Base-by-base conservation (phyloP, 2,113 vertebrate species). In the Mustela nigripes region DNA sequence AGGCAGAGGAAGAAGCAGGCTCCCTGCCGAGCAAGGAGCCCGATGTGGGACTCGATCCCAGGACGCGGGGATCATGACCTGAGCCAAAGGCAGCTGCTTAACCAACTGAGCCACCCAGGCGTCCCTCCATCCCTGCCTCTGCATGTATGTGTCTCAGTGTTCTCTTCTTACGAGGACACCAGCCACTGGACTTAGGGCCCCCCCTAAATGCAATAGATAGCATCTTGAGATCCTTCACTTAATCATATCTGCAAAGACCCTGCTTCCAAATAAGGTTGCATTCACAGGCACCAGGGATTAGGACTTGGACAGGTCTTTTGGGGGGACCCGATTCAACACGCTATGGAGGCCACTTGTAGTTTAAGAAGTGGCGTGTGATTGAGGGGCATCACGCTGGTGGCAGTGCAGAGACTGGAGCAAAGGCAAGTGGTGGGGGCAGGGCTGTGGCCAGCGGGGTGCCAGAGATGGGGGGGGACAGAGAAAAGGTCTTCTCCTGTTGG, bases 391-490 rank as follows among this genome's bases (percentile, higher is more conserved):
- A 0, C 0, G 9, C 42, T 12, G 88, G 69, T 14, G 8, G 56
- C 22, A 0, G 0, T 9, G 0, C 0, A 12, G 48, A 60, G 58
- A 18, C 7, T 3, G 3, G 19, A 19, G 33, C 50, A 42, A 53
- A 36, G 67, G 36, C 4, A 7, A 10, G 26, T 22, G 14, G 31
- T 4, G 24, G n/a, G 50, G 24, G 4, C 26, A 28, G n/a, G 26
- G 26, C 26, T 11, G 0, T 1, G 19, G 42, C 18, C 21, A n/a
- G 33, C 53, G 15, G 50, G 63, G 22, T 42, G 24, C 42, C 50
- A 8, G 93, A 58, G 84, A 21, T 7, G 18, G 45, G 45, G 45
- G 53, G 42, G 80, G 42, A 36, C 36, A 26, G 39, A 78, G 18
- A 62, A 58, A 12, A 62, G 9, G 11, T 5, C 4, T 53, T 48